Evolutionary conservation across 2,113 vertebrate species (phyloP), one percentile per base, ranked within the genome.

Genomic region (Rhipidura dahli): DNA sequence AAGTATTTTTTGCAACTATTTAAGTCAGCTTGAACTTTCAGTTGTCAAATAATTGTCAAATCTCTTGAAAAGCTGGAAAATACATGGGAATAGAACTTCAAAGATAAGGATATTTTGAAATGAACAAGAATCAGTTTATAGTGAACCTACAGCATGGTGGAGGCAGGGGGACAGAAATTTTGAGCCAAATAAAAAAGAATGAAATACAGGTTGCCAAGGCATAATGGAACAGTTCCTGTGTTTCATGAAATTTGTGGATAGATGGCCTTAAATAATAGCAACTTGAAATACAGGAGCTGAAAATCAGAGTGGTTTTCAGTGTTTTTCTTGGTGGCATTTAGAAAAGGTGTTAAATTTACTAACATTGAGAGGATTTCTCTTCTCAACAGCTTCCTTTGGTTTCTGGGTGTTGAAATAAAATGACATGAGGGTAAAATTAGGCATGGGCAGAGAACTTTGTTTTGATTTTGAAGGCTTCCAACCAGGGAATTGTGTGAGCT

Each of bases 381-480:
- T 60, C 76, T 94, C 51, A 75, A 12, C 26, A 87, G 33, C 51
- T 73, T 65, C 26, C 17, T 69, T 70, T n/a, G 9, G 22, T 94
- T 95, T 91, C 61, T 80, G 59, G 31, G 42, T 66, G 42, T 69
- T 90, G 68, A 95, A 90, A 76, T 53, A n/a, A 89, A 92, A 72
- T 4, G 4, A 7, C 5, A 7, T 4, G 39, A 83, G 26, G 6
- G 31, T 47, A 89, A 89, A 76, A 60, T 76, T 87, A 72, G 47
- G 42, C 39, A 75, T 69, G 37, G 51, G 35, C 21, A 50, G n/a
- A 89, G 44, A 81, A 31, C 3, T 23, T 59, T 13, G 51, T 21
- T 1, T 4, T 64, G 26, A 2, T 93, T 93, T 78, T 79, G 6
- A 20, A 65, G 57, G 26, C 28, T 85, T 91, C 53, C 21, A 37